Percentiles rank a stretch among this genome's conserved stretches.
phyloP scores from a whole-genome alignment of 2,888 invertebrate genomes.

The Lordiphosa andalusiaca region DNA sequence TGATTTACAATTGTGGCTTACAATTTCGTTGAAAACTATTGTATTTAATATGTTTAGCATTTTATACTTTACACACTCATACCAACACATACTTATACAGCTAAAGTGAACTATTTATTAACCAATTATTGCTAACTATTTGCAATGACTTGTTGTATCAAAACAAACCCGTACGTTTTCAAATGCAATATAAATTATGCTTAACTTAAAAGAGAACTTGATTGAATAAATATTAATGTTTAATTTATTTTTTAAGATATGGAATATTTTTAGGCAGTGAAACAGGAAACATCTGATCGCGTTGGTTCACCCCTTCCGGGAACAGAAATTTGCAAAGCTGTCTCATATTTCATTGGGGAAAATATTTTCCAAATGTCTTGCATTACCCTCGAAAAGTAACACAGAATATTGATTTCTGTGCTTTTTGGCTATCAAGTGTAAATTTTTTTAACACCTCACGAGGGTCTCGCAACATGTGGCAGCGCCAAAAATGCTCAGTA shows the following conservation, averaged over 20 bases:
- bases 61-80: conserved; percentile 9
- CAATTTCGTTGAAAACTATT: conserved; percentile 45
- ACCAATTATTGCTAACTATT: conserved; percentile 43
- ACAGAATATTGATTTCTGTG: no score
- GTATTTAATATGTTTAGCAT: conserved; percentile 34
- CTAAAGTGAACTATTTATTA: conserved; percentile 30
- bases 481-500: no score
- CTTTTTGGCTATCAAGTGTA: no score
- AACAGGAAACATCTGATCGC: no score
- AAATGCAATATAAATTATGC: conserved; percentile 39
- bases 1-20: conserved; percentile 70
- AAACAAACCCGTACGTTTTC: conserved; percentile 19
- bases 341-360: no score
- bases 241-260: conserved; percentile 6
- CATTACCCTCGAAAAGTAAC: no score
- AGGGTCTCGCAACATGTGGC: no score
- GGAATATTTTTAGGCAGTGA: no score
- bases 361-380: no score
- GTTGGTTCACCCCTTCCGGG: no score
- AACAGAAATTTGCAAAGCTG: no score
- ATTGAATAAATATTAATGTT: conserved; percentile 50
- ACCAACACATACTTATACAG: conserved; percentile 17
- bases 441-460: no score
- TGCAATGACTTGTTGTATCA: conserved; percentile 37
- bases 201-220: conserved; percentile 44